These are phyloP conservation scores for Phytoseiulus persimilis DNA, from an alignment of 2,888 invertebrate species.

Conservation along the genomic window DNA sequence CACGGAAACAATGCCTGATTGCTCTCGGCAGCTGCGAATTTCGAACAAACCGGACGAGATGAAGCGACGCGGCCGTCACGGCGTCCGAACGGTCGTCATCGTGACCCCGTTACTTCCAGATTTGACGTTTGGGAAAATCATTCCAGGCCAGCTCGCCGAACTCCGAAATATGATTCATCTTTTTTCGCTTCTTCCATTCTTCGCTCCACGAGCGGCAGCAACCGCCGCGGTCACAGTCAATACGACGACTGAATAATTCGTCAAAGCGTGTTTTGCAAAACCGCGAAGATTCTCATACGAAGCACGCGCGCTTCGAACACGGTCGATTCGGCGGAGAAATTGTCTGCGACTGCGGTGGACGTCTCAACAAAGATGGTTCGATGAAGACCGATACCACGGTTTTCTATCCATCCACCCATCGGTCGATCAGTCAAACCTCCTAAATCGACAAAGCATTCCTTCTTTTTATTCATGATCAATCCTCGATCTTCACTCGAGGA, in stretches of 20 bases:
- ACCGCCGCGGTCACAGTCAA: neutral
- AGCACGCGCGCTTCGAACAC: neutral
- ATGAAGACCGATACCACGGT: neutral
- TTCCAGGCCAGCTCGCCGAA: neutral
- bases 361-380: neutral
- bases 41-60: neutral
- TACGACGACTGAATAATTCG: neutral
- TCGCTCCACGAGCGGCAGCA: neutral
- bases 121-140: neutral
- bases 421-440: neutral
- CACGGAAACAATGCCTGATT: no score
- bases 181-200: neutral
- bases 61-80: neutral
- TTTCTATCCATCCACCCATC: neutral
- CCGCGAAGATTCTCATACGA: neutral
- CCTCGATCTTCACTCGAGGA: neutral
- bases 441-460: neutral
- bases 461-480: neutral
- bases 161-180: conserved; percentile 5
- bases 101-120: neutral
- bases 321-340: neutral
- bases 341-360: neutral
- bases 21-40: neutral
- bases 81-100: neutral
- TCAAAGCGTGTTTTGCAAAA: neutral